Percentiles rank a stretch among this genome's conserved stretches.
These are phyloP conservation scores for Apodemia zela DNA, from an alignment of 2,888 invertebrate genomes.

Conservation along the genomic window DNA sequence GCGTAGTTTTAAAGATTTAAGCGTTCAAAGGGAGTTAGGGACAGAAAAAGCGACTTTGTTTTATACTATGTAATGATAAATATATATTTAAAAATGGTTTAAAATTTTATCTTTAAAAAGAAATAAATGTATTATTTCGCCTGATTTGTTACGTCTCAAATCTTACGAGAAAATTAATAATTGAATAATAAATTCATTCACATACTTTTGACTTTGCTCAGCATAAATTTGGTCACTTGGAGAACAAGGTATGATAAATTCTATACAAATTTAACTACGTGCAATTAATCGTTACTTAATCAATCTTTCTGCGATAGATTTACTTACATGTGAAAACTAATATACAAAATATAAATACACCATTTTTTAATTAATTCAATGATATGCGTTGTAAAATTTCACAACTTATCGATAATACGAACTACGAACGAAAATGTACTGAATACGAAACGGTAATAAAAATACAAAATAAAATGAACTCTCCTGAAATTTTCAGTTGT, in stretches of 20 bases:
- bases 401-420: constrained; percentile 19
- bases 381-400: constrained; percentile 30
- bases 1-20: no score
- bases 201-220: constrained; percentile 1
- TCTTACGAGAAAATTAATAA: constrained; percentile 6
- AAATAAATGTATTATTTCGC: no score
- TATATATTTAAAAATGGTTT: no score
- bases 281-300: constrained; percentile 35
- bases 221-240: constrained; percentile 64
- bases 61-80: no score
- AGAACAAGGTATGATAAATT: constrained; percentile 54
- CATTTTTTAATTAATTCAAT: constrained; percentile 41
- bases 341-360: constrained; percentile 32
- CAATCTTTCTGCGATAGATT: constrained; percentile 23
- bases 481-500: neutral
- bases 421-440: no score
- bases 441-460: neutral
- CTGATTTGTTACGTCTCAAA: no score
- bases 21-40: no score
- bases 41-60: no score
- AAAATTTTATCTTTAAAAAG: no score
- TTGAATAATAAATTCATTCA: neutral
- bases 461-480: neutral
- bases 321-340: constrained; percentile 21
- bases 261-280: constrained; percentile 43